These are phyloP conservation scores for Blastobasis adustella DNA, from an alignment of 2,888 invertebrate genomes.

Conservation along the genomic window DNA sequence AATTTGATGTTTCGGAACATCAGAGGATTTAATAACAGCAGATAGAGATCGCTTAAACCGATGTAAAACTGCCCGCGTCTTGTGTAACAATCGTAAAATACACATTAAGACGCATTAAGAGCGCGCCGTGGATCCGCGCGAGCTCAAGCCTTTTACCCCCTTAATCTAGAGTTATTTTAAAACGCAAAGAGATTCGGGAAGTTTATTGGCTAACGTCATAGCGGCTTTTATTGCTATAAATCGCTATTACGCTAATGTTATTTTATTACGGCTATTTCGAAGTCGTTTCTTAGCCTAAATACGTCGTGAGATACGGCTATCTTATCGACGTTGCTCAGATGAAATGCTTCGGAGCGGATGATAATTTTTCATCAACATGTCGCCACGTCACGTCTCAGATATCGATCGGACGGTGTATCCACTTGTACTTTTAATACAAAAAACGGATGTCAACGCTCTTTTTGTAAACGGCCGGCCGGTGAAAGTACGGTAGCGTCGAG, in stretches of 20 bases:
- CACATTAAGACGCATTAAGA: slow-evolving; percentile 73
- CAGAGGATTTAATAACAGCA: slow-evolving; percentile 68
- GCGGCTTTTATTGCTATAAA: slow-evolving; percentile 64
- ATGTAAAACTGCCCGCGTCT: slow-evolving; percentile 67
- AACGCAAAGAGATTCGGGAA: slow-evolving; percentile 53
- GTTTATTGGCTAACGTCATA: slow-evolving; percentile 66
- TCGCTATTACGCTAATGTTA: slow-evolving; percentile 64
- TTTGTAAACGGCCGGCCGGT: slow-evolving; percentile 25
- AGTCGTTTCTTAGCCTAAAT: slow-evolving; percentile 43
- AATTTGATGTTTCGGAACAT: slow-evolving; percentile 72
- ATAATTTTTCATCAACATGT: slow-evolving; percentile 24
- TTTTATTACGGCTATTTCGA: slow-evolving; percentile 57
- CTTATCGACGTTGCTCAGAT: slow-evolving; percentile 41
- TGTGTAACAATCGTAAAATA: slow-evolving; percentile 73
- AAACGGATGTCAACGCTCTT: slow-evolving; percentile 32
- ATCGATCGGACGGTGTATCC: slow-evolving; percentile 21
- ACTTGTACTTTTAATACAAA: slow-evolving; percentile 22
- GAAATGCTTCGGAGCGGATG: slow-evolving; percentile 29
- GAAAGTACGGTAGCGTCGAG: slow-evolving; percentile 39
- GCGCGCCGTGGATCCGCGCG: slow-evolving; percentile 43
- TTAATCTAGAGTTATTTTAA: slow-evolving; percentile 70
- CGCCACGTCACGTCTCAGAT: slow-evolving; percentile 20
- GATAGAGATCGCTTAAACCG: slow-evolving; percentile 67
- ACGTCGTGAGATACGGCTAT: slow-evolving; percentile 37
- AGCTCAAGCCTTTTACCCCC: slow-evolving; percentile 53